phyloP scores from a whole-genome alignment of 2,888 invertebrate species.

The Andrena praecox region DNA sequence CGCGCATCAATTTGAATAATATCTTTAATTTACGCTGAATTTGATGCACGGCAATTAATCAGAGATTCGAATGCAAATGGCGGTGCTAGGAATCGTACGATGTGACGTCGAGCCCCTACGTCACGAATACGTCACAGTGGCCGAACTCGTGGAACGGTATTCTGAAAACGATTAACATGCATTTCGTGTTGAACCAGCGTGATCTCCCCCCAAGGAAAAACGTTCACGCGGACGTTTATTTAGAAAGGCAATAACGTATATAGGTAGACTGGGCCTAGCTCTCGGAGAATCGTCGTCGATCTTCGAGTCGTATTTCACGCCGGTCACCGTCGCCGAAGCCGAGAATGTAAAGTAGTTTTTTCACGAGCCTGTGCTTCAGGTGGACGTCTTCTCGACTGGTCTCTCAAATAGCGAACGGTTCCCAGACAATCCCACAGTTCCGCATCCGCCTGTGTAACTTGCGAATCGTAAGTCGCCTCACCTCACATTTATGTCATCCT shows the following conservation, averaged over 20 bases:
- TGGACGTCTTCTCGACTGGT: constrained; percentile 18
- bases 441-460: background rate
- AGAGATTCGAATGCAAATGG: background rate
- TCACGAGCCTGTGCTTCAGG: constrained; percentile 18
- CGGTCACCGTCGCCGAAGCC: constrained; percentile 35
- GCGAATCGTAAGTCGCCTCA: constrained; percentile 44
- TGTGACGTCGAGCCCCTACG: constrained; percentile 47
- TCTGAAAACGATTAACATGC: background rate
- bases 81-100: constrained; percentile 48
- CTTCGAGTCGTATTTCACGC: constrained; percentile 41
- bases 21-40: background rate
- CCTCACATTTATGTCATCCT: background rate
- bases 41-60: constrained; percentile 6
- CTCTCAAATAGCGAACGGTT: constrained; percentile 10
- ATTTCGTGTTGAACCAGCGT: background rate
- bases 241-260: background rate
- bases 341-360: constrained; percentile 61
- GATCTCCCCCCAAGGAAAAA: background rate
- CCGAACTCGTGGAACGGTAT: constrained; percentile 15
- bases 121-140: constrained; percentile 34
- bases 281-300: constrained; percentile 32
- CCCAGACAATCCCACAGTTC: constrained; percentile 17
- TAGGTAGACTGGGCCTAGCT: background rate
- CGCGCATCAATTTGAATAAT: background rate
- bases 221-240: background rate